These are phyloP conservation scores for Tretioscincus oriximinensis DNA, from an alignment of 2,113 vertebrate genomes.

Conservation along the genomic window DNA sequence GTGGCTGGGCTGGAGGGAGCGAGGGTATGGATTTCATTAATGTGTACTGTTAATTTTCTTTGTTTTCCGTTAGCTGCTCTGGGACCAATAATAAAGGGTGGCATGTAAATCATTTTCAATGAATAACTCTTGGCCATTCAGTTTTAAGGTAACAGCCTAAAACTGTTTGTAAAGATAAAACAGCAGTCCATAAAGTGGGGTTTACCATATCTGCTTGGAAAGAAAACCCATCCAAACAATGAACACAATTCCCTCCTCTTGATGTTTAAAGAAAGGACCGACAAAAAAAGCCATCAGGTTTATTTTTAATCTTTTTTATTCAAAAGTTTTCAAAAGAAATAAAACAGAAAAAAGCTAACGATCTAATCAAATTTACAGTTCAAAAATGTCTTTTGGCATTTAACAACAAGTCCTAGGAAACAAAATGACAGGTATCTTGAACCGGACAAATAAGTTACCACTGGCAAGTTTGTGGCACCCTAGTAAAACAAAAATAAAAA, in stretches of 20 bases:
- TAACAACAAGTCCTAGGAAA: slow-evolving; percentile 91
- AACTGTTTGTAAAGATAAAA: too few relatives aligned
- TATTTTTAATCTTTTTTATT: slow-evolving; percentile 86
- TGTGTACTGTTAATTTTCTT: too few relatives aligned
- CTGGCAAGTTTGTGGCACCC: slow-evolving; percentile 93
- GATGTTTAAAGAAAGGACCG: slow-evolving; percentile 18
- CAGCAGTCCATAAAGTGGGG: too few relatives aligned
- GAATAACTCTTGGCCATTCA: too few relatives aligned
- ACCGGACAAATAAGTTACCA: slow-evolving; percentile 95
- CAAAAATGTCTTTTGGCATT: slow-evolving; percentile 92
- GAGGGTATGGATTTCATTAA: too few relatives aligned
- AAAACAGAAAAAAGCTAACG: slow-evolving; percentile 94
- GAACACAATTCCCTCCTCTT: not conserved
- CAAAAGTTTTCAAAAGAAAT: slow-evolving; percentile 93
- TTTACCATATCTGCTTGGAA: too few relatives aligned
- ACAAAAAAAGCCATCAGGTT: slow-evolving; percentile 6
- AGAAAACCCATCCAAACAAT: not conserved
- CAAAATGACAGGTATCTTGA: slow-evolving; percentile 91
- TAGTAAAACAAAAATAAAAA: slow-evolving; percentile 93
- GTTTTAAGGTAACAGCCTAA: too few relatives aligned
- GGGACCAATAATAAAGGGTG: too few relatives aligned
- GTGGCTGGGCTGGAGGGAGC: too few relatives aligned
- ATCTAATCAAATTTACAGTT: slow-evolving; percentile 91
- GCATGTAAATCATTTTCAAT: too few relatives aligned
- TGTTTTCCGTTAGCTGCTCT: too few relatives aligned